A percentile compares a stretch with the other conserved stretches of the same genome.
phyloP scores from a whole-genome alignment of 2,113 vertebrate species.

The Syrrhaptes paradoxus region DNA sequence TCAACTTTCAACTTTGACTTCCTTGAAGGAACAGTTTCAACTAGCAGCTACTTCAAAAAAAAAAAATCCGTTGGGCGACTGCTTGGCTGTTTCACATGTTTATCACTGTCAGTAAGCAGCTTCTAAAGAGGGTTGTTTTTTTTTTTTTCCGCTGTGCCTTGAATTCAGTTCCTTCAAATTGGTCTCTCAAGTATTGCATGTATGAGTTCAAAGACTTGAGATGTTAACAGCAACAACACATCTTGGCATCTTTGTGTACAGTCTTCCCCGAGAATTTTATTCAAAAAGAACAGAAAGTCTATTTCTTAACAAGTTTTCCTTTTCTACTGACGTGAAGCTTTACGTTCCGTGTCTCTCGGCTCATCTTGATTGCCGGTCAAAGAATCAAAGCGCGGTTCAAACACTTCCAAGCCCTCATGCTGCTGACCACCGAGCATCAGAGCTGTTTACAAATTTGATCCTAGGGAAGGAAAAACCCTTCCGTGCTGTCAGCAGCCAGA shows the following conservation, averaged over 20 bases:
- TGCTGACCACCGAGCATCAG: not conserved
- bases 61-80: not conserved
- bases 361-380: not conserved
- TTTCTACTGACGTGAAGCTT: not conserved
- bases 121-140: not conserved
- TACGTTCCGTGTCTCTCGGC: not conserved
- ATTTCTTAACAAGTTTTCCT: conserved; percentile 1
- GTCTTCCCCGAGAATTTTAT: conserved; percentile 3
- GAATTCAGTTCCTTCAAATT: conserved; percentile 55
- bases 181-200: conserved; percentile 64
- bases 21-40: conserved; percentile 39
- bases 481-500: rapidly evolving
- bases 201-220: conserved; percentile 54
- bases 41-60: conserved; percentile 7
- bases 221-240: conserved; percentile 62
- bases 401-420: not conserved
- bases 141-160: conserved; percentile 34
- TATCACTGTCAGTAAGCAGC: conserved; percentile 49
- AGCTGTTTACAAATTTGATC: not conserved
- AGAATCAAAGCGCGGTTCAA: not conserved
- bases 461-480: not conserved
- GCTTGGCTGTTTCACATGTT: conserved; percentile 12
- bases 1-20: conserved; percentile 49
- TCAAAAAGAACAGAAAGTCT: conserved; percentile 20
- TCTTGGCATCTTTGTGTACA: conserved; percentile 25